A percentile compares a stretch with the other conserved stretches of the same genome.
Conservation (phyloP, 2,797 vertebrate species). For the Podarcis siculus region DNA sequence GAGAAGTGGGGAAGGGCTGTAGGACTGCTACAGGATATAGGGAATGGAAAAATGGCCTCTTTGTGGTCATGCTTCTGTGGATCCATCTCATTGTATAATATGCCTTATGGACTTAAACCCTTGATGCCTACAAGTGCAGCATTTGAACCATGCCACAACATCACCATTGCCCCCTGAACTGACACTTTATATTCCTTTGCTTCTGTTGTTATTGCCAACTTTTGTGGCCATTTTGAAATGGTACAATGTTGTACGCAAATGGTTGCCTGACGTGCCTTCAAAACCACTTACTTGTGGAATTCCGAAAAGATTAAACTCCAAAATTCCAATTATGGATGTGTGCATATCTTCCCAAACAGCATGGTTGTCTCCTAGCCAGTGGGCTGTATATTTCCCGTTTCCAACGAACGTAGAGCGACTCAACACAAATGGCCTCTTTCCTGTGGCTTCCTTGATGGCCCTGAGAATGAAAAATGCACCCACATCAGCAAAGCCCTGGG, state of each 20-base stretch:
- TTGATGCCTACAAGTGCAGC: background rate
- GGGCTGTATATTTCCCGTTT: conserved; percentile 60
- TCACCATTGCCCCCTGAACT: background rate
- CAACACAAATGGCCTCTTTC: conserved; percentile 57
- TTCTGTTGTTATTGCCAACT: background rate
- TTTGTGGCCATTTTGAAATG: background rate
- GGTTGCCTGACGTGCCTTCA: background rate
- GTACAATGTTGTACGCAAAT: background rate
- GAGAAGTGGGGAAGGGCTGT: background rate
- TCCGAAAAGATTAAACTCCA: conserved; percentile 74
- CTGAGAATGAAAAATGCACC: conserved; percentile 43
- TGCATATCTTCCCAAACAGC: conserved; percentile 64
- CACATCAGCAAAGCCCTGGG: background rate
- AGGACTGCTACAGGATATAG: too few relatives aligned
- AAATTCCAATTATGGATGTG: conserved; percentile 58
- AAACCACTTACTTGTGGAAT: conserved; percentile 64
- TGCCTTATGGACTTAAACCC: background rate
- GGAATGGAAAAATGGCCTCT: background rate
- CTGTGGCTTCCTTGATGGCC: conserved; percentile 54
- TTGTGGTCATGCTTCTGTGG: background rate
- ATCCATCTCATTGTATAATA: background rate
- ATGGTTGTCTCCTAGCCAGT: conserved; percentile 68
- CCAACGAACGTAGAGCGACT: conserved; percentile 58
- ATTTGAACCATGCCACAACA: background rate
- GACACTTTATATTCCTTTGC: background rate